Base-by-base conservation (phyloP, 1,140 invertebrate species). In the Notospermus geniculatus region DNA sequence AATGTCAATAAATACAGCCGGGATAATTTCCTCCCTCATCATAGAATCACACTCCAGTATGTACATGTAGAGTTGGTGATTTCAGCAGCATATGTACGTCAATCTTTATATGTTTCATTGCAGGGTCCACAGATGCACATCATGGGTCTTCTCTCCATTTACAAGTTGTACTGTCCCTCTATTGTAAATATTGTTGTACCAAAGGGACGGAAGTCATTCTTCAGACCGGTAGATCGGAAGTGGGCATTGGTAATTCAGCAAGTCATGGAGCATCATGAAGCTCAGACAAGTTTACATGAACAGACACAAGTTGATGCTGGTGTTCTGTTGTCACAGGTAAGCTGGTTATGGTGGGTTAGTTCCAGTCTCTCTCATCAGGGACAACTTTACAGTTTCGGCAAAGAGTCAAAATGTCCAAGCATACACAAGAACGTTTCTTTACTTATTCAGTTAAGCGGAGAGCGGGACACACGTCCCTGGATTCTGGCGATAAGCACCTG, bases 141-240 rank as follows among this genome's bases (percentile, higher is more conserved):
- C 45, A 46, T 54, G 17, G 59, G 59, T 7, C 50, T 60, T 13
- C 36, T 60, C 22, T 60, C 59, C 0, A 19, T 60, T 22, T 60
- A 60, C 59, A 60, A 60, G 50, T 36, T 60, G 17, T 60, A 54
- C 52, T 60, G 59, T 36, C 59, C 59, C 2, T 50, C 53, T 28
- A 27, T 60, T 17, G 59, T 60, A 19, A 32, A 46, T n/a, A 53
- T 60, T 15, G n/a, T 50, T 11, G 54, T 60, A 27, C 45, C 50
- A 19, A 54, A 32, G 19, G 30, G 28, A 32, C 27, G 59, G 28
- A 60, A 29, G 27, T 46, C 54, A 22, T 59, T 59, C 46, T 59
- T 59, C 41, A 36, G 4, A 15, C 57, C 25, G 28, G 15, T 32
- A 9, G 57, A 59, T 52, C 23, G 23, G 4, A 30, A 29, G 19